Evolutionary conservation across 2,888 invertebrate species (phyloP).

Genomic region (Sminthurides aquaticus): DNA sequence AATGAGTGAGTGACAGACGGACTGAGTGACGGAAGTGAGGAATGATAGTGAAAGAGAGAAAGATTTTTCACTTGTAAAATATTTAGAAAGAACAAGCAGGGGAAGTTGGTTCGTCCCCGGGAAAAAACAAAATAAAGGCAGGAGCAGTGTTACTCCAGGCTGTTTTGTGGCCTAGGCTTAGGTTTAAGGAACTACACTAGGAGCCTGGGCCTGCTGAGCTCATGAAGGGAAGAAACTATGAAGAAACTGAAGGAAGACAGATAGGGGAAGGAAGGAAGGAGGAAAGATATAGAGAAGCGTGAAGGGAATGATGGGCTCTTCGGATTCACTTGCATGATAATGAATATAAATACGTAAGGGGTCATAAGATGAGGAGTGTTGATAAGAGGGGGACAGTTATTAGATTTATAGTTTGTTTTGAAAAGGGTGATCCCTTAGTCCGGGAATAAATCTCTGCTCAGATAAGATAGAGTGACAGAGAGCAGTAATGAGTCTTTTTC

Average conservation of each 20-base stretch:
- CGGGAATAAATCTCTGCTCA: slow-evolving; percentile 38
- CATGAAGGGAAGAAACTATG: no score
- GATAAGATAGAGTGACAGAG: slow-evolving; percentile 39
- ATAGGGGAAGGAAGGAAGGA: no score
- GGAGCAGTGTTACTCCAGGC: no score
- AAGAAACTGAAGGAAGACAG: no score
- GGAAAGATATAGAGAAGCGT: slow-evolving; percentile 30
- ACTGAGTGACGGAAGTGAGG: background rate
- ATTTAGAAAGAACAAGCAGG: background rate
- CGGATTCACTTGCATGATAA: slow-evolving; percentile 26
- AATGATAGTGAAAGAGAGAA: background rate
- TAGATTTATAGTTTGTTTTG: slow-evolving; percentile 44
- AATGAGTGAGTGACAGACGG: background rate
- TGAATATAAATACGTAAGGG: slow-evolving; percentile 38
- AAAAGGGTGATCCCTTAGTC: slow-evolving; percentile 40
- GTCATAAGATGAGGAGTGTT: slow-evolving; percentile 43
- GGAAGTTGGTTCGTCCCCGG: background rate
- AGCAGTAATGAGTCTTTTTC: slow-evolving; percentile 20
- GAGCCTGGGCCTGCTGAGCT: no score
- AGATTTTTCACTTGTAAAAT: slow-evolving; percentile 5
- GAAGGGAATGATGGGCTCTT: slow-evolving; percentile 35
- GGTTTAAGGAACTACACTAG: no score
- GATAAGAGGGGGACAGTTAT: slow-evolving; percentile 42
- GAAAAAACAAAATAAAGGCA: no score
- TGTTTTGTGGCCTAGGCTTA: no score